Base-by-base conservation (phyloP, 23 tunicate genomes). In the Corella eumyota region DNA sequence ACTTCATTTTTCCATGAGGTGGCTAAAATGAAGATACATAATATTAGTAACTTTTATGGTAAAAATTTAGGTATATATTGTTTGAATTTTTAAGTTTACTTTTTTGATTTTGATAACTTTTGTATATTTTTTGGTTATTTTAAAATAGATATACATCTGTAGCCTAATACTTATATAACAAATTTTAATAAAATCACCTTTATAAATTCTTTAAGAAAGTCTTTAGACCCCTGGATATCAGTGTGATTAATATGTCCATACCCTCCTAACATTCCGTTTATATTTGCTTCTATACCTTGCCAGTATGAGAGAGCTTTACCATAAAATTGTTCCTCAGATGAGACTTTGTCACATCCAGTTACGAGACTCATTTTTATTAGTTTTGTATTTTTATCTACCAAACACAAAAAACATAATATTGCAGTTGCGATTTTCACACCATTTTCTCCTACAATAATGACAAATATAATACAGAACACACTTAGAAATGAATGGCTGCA, bases 231-330 rank as follows among this genome's bases (percentile, higher is more conserved):
- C 32, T 27, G 47, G 1, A 66, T 61, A 66, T 86, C 95, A 21
- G 66, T 59, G 30, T 32, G 37, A 19, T 75, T 65, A 33, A 86
- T 67, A 20, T 66, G 79, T 9, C 72, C 75, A 51, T 72, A 86
- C 19, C 95, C 95, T 3, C 95, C 95, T 30, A 86, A 71, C 95
- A 86, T 86, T 0, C 95, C 95, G 48, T 86, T 68, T 17, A 86
- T 27, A 20, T 63, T 77, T 60, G 95, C 56, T 0, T 79, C 75
- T 17, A 86, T 72, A 44, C 58, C 32, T 50, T 86, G 77, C 95
- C 95, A 86, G 32, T 86, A 86, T 65, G 72, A 65, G 19, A 70
- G 73, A 9, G 95, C 95, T 30, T 86, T 72, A 45, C 53, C 75
- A 34, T 86, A 86, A 71, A 86, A 86, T 13, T 64, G 66, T n/a